These are phyloP conservation scores for Sinelater perroti DNA, from an alignment of 2,888 invertebrate species.

Conservation along the genomic window DNA sequence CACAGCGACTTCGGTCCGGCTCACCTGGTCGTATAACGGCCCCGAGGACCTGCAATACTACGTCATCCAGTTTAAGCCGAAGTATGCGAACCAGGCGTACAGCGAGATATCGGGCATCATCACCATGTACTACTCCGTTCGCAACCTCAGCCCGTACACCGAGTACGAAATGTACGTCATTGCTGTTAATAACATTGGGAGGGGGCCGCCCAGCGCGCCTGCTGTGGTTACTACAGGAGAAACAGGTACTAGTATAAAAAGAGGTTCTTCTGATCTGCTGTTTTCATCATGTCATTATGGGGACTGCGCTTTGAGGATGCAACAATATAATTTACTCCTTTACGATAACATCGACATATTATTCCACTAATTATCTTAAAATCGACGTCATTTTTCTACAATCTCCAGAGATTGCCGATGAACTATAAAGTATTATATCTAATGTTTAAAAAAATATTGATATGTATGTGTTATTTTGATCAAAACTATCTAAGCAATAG, in stretches of 20 bases:
- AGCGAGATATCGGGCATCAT: conserved; percentile 93
- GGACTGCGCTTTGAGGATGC: background rate
- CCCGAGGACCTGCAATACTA: conserved; percentile 94
- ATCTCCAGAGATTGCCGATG: no score
- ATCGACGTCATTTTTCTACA: background rate
- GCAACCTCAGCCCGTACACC: conserved; percentile 90
- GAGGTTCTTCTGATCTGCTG: background rate
- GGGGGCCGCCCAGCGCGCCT: conserved; percentile 88
- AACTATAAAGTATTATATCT: no score
- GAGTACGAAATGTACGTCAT: conserved; percentile 97
- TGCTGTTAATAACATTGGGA: conserved; percentile 93
- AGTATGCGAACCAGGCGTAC: conserved; percentile 90
- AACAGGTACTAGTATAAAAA: conserved; percentile 74
- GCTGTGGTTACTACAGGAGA: conserved; percentile 95
- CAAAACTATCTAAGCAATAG: no score
- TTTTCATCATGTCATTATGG: conserved; percentile 1
- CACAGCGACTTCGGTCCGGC: conserved; percentile 89
- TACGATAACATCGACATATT: no score
- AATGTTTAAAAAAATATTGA: no score
- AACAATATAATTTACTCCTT: background rate
- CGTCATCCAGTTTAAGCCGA: conserved; percentile 96
- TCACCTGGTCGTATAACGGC: conserved; percentile 92
- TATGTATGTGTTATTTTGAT: no score
- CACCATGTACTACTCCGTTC: conserved; percentile 90
- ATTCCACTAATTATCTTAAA: background rate